Percentiles rank a stretch among this genome's conserved stretches.
phyloP scores from a whole-genome alignment of 2,888 invertebrate genomes.

The Taenaris catops region DNA sequence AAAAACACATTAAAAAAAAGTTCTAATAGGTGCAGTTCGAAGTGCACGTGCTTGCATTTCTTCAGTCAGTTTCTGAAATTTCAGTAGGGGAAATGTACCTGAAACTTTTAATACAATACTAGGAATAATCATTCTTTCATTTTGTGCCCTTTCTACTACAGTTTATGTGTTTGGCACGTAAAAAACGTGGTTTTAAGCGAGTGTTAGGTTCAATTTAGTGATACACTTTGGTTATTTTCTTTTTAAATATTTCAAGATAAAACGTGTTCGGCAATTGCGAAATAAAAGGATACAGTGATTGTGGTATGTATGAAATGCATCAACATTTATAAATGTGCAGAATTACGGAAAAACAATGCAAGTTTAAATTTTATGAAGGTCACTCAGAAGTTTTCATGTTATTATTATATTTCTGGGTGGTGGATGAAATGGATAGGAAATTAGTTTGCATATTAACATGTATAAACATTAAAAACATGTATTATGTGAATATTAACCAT shows the following conservation, averaged over 20 bases:
- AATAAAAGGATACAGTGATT: slow-evolving; percentile 56
- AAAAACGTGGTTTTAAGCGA: slow-evolving; percentile 31
- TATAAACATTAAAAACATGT: no score
- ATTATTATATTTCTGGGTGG: no score
- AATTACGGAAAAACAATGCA: slow-evolving; percentile 2
- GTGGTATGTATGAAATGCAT: slow-evolving; percentile 52
- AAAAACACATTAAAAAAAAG: no score
- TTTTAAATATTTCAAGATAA: slow-evolving; percentile 40
- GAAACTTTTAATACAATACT: slow-evolving; percentile 11
- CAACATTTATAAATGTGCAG: background rate
- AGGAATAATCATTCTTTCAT: slow-evolving; percentile 4
- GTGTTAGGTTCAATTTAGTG: slow-evolving; percentile 41
- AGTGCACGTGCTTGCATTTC: slow-evolving; percentile 74
- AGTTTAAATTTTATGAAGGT: slow-evolving; percentile 4
- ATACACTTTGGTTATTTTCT: slow-evolving; percentile 54
- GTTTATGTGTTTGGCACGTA: slow-evolving; percentile 11
- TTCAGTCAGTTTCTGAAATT: slow-evolving; percentile 58
- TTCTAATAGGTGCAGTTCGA: slow-evolving; percentile 54
- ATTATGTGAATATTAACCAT: no score
- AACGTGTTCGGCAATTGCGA: slow-evolving; percentile 35
- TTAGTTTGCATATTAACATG: no score
- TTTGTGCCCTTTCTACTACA: slow-evolving; percentile 21
- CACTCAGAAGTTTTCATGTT: slow-evolving; percentile 3
- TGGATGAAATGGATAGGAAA: no score
- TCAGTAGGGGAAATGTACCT: slow-evolving; percentile 36